Base-by-base conservation (phyloP, 2,797 vertebrate species). In the Xenops minutus region DNA sequence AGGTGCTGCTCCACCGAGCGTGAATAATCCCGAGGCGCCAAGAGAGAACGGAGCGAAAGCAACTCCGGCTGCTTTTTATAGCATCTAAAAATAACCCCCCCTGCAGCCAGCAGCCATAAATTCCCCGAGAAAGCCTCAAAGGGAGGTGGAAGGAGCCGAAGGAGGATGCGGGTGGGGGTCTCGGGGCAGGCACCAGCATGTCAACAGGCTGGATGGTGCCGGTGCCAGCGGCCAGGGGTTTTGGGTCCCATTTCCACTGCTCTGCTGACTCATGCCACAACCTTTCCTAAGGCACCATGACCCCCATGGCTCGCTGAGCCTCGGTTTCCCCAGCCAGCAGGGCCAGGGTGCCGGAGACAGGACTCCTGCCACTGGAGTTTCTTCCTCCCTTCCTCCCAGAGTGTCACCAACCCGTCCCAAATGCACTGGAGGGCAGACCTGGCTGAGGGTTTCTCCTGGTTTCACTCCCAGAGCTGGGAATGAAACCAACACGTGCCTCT, bases 41-140 rank as follows among this genome's bases (percentile, higher is more conserved):
- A 44, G 71, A 15, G 30, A 79, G 89, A 86, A 81, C 4, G 5
- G 69, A 78, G 82, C 8, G 32, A 86, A 81, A 71, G 85, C 85
- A 62, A 89, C 74, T 92, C 95, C 19, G 32, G 83, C 67, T 55
- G 92, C 95, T 96, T 90, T 95, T 93, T 93, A 95, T 95, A 93
- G 89, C 51, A 1, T 39, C 93, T 95, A 95, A 92, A 96, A 96
- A 96, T 95, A 96, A 71, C 41, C 24, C 66, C 63, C 58, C 34
- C 85, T 87, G 34, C 69, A 91, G 88, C 74, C 95, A 58, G 88
- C 83, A 88, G 90, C 92, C 95, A 94, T 69, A 88, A 93, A 88
- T 88, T 84, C 95, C 92, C 76, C 0, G 23, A 75, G 83, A 75
- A 95, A 92, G 29, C 84, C 76, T 81, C 81, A 3, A 23, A 19